Evolutionary conservation across 2,113 vertebrate genomes (phyloP), one percentile per base, ranked within the genome.

Genomic region (Ondatra zibethicus): DNA sequence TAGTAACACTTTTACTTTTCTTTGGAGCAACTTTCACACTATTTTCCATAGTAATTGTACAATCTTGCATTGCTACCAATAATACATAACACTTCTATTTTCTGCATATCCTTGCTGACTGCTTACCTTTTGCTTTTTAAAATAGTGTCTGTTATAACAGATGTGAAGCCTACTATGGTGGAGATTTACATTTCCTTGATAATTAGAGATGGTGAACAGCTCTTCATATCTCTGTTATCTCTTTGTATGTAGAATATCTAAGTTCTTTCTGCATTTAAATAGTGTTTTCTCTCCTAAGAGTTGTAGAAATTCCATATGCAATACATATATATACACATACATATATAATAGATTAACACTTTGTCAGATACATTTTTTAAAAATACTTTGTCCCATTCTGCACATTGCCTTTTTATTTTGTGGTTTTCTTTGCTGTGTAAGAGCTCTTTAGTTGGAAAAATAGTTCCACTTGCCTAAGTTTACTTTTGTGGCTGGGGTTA

Each of bases 251-350:
- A 61, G 27, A 86, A 47, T 89, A 16, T 36, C 52, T 72, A 63
- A 92, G 68, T 85, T 42, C n/a, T 89, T 96, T 92, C 58, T 36
- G 21, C 31, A 75, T 84, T 87, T 91, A 92, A n/a, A 90, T 80
- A 81, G 87, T 58, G n/a, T 61, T 42, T 42, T 88, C 42, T 93
- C 27, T 45, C 27, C 58, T 63, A 50, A 65, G 12, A 78, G 36
- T 89, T 89, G 55, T 63, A 55, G 16, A 75, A 65, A 17, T 92
- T 92, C 25, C n/a, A 65, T 80, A 7, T 36, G 29, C 29, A 66
- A 66, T 66, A 66, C 27, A 63, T 63, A 23, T 63, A 66, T 4
- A 63, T 63, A 63, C 16, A 61, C 2, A 72, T 16, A 66, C 55
- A 73, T 81, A 42, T 81, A 23, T 76, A 31, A 45, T 50, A 94